A percentile compares a stretch with the other conserved stretches of the same genome.
Conservation (phyloP, 1,140 invertebrate species). For the Penaeus vannamei region DNA sequence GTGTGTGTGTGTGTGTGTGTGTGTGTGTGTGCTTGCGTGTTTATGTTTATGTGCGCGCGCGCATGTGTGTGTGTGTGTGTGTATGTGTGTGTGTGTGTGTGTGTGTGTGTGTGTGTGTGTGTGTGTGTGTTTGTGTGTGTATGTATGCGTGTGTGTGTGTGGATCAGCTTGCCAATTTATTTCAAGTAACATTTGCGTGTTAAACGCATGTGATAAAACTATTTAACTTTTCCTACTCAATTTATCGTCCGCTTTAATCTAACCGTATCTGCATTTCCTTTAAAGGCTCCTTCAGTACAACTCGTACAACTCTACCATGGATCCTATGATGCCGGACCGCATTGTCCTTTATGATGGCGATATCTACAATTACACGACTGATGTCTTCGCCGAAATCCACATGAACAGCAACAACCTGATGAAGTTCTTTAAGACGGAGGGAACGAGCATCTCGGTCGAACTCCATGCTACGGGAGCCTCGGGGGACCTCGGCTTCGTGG, state of each 20-base stretch:
- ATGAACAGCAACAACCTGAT: constrained; percentile 79
- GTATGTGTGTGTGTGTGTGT: too few relatives aligned
- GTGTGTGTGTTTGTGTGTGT: too few relatives aligned
- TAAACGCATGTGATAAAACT: too few relatives aligned
- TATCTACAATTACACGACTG: constrained; percentile 88
- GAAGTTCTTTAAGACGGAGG: constrained; percentile 82
- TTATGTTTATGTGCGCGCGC: too few relatives aligned
- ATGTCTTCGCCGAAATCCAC: constrained; percentile 80
- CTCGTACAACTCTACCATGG: constrained; percentile 89
- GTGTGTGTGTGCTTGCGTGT: too few relatives aligned
- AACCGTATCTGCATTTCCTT: not conserved
- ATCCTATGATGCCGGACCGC: constrained; percentile 85
- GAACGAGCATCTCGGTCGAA: constrained; percentile 89
- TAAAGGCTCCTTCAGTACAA: constrained; percentile 90
- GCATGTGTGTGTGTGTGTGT: too few relatives aligned
- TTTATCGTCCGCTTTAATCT: not conserved
- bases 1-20: too few relatives aligned
- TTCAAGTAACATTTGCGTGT: too few relatives aligned
- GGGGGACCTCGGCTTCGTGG: constrained; percentile 95
- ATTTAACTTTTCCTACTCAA: too few relatives aligned
- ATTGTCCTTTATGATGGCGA: constrained; percentile 93
- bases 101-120: too few relatives aligned
- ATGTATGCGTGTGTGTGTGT: too few relatives aligned
- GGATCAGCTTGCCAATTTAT: too few relatives aligned
- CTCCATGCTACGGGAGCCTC: constrained; percentile 95